phyloP scores from a whole-genome alignment of 2,113 vertebrate species.

The Beaufortia kweichowensis region DNA sequence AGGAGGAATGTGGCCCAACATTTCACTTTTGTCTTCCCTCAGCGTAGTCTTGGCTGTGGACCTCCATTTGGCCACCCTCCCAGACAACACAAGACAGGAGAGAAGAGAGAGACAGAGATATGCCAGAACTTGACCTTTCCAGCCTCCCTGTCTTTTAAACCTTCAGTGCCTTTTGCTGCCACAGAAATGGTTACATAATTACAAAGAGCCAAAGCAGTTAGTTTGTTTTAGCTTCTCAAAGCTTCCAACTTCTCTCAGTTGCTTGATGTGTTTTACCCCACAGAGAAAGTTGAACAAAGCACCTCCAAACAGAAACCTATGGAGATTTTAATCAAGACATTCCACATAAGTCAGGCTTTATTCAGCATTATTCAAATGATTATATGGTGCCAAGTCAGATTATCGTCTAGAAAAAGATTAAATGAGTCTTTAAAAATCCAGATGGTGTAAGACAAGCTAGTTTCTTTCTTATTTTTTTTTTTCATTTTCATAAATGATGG shows the following conservation, averaged over 20 bases:
- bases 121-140: constrained; percentile 64
- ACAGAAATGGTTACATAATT: constrained; percentile 61
- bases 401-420: constrained; percentile 30
- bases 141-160: constrained; percentile 55
- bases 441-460: background rate
- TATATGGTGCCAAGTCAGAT: background rate
- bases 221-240: constrained; percentile 56
- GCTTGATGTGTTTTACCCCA: constrained; percentile 20
- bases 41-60: constrained; percentile 52
- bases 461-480: background rate
- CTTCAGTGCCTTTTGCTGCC: constrained; percentile 56
- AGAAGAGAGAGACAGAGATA: constrained; percentile 38
- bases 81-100: background rate
- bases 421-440: constrained; percentile 11
- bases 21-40: constrained; percentile 55
- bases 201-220: constrained; percentile 56
- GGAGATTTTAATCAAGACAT: constrained; percentile 46
- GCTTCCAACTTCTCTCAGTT: constrained; percentile 39
- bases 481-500: background rate
- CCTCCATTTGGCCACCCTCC: constrained; percentile 56
- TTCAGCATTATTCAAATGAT: constrained; percentile 36
- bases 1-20: constrained; percentile 40
- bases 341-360: constrained; percentile 43
- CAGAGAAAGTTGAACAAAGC: background rate
- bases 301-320: constrained; percentile 27